Conservation (phyloP, 1,140 invertebrate genomes). For the Dinothrombium tinctorium region DNA sequence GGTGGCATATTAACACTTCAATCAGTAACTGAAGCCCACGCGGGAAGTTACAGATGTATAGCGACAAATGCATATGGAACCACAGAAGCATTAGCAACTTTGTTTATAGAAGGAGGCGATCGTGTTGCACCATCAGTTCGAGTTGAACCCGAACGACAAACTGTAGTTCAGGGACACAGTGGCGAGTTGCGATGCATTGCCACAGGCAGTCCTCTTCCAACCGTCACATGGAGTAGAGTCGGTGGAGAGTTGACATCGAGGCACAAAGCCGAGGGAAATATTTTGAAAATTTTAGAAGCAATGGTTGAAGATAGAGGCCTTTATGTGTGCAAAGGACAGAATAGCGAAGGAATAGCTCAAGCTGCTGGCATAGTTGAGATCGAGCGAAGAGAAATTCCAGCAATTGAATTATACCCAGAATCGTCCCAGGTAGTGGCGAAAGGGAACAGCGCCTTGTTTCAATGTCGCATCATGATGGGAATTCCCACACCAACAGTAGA, state of each 20-base stretch:
- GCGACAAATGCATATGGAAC: background rate
- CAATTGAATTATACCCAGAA: conserved; percentile 47
- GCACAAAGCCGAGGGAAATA: conserved; percentile 13
- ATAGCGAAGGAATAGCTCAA: conserved; percentile 28
- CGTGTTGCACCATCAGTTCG: conserved; percentile 5
- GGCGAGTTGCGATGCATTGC: conserved; percentile 46
- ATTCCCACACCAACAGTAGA: conserved; percentile 44
- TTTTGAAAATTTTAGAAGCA: conserved; percentile 22
- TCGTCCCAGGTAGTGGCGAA: conserved; percentile 30
- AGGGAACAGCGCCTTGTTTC: conserved; percentile 43
- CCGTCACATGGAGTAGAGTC: conserved; percentile 53
- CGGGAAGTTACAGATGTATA: background rate
- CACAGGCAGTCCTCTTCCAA: conserved; percentile 37
- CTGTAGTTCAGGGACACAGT: conserved; percentile 47
- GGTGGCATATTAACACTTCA: background rate
- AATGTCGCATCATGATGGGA: conserved; percentile 47
- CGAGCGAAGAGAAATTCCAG: conserved; percentile 51
- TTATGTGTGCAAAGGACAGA: conserved; percentile 45
- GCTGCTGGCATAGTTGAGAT: conserved; percentile 53
- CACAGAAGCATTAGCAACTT: background rate
- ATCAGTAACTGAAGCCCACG: background rate
- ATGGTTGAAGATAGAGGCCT: conserved; percentile 47
- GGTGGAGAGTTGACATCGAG: conserved; percentile 27
- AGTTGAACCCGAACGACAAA: conserved; percentile 37
- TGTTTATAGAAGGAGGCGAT: background rate